Evolutionary conservation across 2,797 vertebrate genomes (phyloP).

Genomic region (Gymnothorax reevesii): DNA sequence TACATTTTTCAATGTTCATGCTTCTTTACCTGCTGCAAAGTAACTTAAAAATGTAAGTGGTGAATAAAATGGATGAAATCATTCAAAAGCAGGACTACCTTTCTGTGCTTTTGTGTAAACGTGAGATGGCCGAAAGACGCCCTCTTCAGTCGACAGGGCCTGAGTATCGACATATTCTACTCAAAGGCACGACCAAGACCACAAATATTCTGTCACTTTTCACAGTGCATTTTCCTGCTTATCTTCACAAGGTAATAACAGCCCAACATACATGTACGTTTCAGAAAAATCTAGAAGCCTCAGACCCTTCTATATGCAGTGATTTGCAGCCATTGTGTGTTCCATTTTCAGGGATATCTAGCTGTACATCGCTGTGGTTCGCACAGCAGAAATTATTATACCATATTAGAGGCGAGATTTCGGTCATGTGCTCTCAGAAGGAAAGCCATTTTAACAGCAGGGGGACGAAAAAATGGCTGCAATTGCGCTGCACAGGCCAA

Average conservation of each 20-base stretch:
- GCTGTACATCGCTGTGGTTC: not conserved
- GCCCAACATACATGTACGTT: not conserved
- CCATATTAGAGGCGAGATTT: not conserved
- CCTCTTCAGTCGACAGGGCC: not conserved
- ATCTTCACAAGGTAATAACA: constrained; percentile 1
- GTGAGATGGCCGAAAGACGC: not conserved
- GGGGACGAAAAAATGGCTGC: not conserved
- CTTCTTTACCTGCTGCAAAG: constrained; percentile 6
- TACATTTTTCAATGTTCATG: constrained; percentile 38
- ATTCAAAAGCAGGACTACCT: not conserved
- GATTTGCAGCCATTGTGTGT: not conserved
- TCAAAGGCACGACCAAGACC: not conserved
- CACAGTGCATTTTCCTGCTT: not conserved
- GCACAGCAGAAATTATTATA: not conserved
- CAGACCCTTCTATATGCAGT: not conserved
- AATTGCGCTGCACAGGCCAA: not conserved
- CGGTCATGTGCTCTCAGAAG: not conserved
- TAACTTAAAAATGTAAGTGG: not conserved
- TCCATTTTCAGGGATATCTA: not conserved
- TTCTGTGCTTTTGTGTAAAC: not conserved
- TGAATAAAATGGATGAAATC: not conserved
- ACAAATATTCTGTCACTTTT: constrained; percentile 2
- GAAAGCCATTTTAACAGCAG: not conserved
- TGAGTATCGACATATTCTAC: not conserved
- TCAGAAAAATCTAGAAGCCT: not conserved